A percentile compares a stretch with the other conserved stretches of the same genome.
Conservation (phyloP, 2,888 invertebrate genomes). For the Rhaphigaster nebulosa region DNA sequence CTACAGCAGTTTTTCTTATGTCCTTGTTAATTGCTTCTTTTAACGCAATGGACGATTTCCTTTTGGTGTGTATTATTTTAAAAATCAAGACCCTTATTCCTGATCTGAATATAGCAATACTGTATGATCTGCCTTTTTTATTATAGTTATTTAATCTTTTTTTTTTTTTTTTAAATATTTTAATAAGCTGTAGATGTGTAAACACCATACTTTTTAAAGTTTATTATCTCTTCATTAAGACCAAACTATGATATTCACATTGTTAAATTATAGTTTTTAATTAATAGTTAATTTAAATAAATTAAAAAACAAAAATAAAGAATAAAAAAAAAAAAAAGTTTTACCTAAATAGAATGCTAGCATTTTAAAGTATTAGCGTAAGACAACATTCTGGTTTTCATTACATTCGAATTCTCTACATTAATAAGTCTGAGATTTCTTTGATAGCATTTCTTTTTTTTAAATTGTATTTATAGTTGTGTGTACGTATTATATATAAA, state of each 20-base stretch:
- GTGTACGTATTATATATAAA: neutral
- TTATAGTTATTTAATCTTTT: neutral
- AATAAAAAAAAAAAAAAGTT: neutral
- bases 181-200: neutral
- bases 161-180: neutral
- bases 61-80: neutral
- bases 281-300: slow-evolving; percentile 25
- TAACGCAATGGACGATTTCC: neutral
- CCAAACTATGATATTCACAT: slow-evolving; percentile 25
- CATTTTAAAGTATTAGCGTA: slow-evolving; percentile 39
- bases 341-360: slow-evolving; percentile 40
- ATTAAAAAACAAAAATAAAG: neutral
- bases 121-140: neutral
- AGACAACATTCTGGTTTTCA: slow-evolving; percentile 19
- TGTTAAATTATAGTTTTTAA: slow-evolving; percentile 22
- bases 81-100: slow-evolving; percentile 14
- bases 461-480: neutral
- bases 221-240: slow-evolving; percentile 35
- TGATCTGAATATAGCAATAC: slow-evolving; percentile 19
- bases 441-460: slow-evolving; percentile 22
- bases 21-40: neutral
- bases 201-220: slow-evolving; percentile 10
- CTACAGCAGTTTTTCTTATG: neutral
- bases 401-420: slow-evolving; percentile 14
- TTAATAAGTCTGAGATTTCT: slow-evolving; percentile 33